Percentiles rank a stretch among this genome's conserved stretches.
Conservation (phyloP, 2,888 invertebrate species). For the Oscheius sp. region DNA sequence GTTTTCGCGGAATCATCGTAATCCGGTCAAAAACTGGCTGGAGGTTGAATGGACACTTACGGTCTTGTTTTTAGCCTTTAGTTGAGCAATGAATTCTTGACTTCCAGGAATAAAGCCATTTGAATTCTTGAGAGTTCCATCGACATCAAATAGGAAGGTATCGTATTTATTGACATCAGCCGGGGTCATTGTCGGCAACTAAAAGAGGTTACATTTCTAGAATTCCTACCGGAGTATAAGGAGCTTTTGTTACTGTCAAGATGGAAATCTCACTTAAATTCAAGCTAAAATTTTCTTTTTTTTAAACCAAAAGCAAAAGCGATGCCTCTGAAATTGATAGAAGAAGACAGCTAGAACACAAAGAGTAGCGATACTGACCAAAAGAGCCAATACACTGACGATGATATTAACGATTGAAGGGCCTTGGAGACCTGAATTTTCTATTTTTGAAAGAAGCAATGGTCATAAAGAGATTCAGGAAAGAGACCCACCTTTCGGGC, state of each 20-base stretch:
- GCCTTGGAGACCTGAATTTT: too few species aligned
- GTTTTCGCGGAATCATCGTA: too few species aligned
- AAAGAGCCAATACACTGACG: conserved; percentile 1
- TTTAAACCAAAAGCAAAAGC: not conserved
- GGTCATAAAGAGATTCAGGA: not conserved
- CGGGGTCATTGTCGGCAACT: not conserved
- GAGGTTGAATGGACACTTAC: not conserved
- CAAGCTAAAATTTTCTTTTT: not conserved
- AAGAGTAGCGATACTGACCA: conserved; percentile 21
- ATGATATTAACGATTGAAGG: not conserved
- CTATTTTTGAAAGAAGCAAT: not conserved
- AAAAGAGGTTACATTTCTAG: not conserved
- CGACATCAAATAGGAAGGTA: conserved; percentile 15
- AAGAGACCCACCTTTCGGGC: not conserved
- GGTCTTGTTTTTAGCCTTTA: conserved; percentile 10
- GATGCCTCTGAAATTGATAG: not conserved
- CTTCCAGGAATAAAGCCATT: conserved; percentile 12
- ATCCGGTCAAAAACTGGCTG: not conserved
- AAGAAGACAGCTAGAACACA: not conserved
- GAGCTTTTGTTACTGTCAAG: not conserved
- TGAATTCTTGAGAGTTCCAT: conserved; percentile 15
- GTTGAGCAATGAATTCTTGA: not conserved
- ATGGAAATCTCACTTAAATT: not conserved
- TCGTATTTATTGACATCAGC: conserved; percentile 6
- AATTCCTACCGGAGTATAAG: not conserved